Evolutionary conservation across 2,797 vertebrate species (phyloP), one percentile per base, ranked within the genome.

Genomic region (Gadopsis marmoratus): DNA sequence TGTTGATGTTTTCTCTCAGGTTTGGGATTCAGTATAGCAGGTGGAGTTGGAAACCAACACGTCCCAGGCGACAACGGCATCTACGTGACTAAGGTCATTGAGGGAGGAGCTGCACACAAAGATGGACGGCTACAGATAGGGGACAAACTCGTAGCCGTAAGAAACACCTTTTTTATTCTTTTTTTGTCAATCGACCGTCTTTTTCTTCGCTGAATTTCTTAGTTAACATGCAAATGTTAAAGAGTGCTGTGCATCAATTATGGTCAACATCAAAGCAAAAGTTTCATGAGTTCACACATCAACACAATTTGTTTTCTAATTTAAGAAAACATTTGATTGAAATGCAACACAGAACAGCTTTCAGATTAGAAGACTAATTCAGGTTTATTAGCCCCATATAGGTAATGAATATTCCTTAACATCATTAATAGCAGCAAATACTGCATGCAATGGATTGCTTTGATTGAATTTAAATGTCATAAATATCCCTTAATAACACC

Each of bases 21-120:
- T 92, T 96, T 99, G 76, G 98, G 98, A 41, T 99, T 99, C 93
- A 99, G 98, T 93, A 99, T 99, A 94, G 98, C 98, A 61, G 98
- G 98, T 41, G 98, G 98, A 81, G 97, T 98, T 69, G 97, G 97
- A 86, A 99, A 99, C 94, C 98, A 99, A 84, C 98, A 99, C 72
- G 97, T 99, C 86, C 97, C 98, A 14, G 98, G 98, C 0, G 98
- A 99, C 93, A 99, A 99, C 93, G 96, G 98, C 91, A 99, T 99
- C 93, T 99, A 99, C 39, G 97, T 99, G 93, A 99, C 98, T 58
- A 99, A 99, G 94, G 94, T 99, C 84, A 99, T 99, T 33, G 98
- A 99, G 92, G 98, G 98, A 11, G 98, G 98, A 17, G 97, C 98
- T 39, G 98, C 98, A 7, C 98, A 99, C 89, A 99, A 98, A 93